phyloP scores from a whole-genome alignment of 35 echinoderm and acorn worm species.

The Ptychodera flava region DNA sequence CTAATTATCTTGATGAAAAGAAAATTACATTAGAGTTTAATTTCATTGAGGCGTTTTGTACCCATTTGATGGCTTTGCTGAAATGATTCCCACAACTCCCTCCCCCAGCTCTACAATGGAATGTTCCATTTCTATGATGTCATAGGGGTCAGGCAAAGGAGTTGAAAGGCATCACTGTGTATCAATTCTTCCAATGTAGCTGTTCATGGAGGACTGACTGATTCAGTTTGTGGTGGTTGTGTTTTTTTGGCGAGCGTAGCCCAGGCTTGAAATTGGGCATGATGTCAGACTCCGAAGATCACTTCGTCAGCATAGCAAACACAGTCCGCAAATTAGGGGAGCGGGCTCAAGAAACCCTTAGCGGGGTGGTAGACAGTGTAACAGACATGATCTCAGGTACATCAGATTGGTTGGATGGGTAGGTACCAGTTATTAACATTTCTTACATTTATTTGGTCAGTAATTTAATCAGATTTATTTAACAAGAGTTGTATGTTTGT shows the following conservation, averaged over 20 bases:
- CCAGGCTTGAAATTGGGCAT: not conserved
- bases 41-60: not conserved
- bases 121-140: not conserved
- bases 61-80: too few relatives aligned
- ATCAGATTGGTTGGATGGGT: not conserved
- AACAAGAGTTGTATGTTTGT: too few relatives aligned
- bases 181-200: not conserved
- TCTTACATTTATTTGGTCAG: too few relatives aligned
- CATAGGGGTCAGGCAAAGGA: not conserved
- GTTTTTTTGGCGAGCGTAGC: not conserved
- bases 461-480: too few relatives aligned
- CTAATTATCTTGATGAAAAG: not conserved
- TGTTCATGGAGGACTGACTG: not conserved
- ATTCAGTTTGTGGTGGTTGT: not conserved
- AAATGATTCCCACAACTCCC: not conserved
- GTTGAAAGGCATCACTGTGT: not conserved
- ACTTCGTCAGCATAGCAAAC: not conserved
- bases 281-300: not conserved
- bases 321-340: not conserved
- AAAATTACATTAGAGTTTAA: not conserved
- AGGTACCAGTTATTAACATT: too few relatives aligned
- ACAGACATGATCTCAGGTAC: not conserved
- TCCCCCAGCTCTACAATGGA: not conserved
- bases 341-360: not conserved
- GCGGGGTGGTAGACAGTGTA: not conserved